Percentiles rank a stretch among this genome's conserved stretches.
These are phyloP conservation scores for Phalloptychus januarius DNA, from an alignment of 2,797 vertebrate species.

Conservation along the genomic window DNA sequence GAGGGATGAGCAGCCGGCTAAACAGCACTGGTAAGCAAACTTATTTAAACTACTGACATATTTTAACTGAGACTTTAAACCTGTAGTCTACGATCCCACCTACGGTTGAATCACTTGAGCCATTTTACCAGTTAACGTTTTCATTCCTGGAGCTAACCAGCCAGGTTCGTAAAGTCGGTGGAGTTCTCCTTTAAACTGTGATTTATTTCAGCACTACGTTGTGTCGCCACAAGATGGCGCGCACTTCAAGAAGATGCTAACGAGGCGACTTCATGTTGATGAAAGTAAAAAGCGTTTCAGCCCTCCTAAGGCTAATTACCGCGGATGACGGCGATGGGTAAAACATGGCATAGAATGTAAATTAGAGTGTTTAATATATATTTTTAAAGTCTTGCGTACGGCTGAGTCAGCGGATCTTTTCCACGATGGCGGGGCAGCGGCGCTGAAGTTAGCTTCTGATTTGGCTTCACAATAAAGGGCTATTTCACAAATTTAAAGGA, in stretches of 20 bases:
- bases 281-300: neutral
- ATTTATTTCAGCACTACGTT: neutral
- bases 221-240: constrained; percentile 67
- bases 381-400: neutral
- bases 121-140: neutral
- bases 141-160: constrained; percentile 12
- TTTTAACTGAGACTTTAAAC: neutral
- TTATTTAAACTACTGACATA: neutral
- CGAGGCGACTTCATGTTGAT: neutral
- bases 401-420: constrained; percentile 10
- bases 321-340: neutral
- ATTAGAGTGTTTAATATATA: neutral
- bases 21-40: constrained; percentile 34
- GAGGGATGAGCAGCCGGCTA: constrained; percentile 26
- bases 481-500: neutral
- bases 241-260: constrained; percentile 11
- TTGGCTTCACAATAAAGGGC: neutral
- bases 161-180: neutral
- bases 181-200: neutral
- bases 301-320: neutral
- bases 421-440: constrained; percentile 40
- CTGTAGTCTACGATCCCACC: neutral
- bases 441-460: constrained; percentile 1
- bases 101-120: neutral
- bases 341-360: neutral